Conservation (phyloP, 2,797 vertebrate species). For the Aldrovandia affinis region DNA sequence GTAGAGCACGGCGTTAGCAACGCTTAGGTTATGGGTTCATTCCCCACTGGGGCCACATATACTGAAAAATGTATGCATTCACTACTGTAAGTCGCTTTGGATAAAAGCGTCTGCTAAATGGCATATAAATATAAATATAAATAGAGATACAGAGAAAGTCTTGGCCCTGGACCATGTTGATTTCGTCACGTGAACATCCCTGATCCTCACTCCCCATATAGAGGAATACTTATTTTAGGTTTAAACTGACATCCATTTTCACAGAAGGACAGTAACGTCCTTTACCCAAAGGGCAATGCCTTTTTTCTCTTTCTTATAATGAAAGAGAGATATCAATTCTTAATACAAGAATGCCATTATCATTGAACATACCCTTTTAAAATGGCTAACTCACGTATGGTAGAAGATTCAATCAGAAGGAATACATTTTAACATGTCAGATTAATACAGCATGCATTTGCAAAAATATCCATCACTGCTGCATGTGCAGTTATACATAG, state of each 20-base stretch:
- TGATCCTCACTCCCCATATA: neutral
- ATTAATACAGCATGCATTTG: neutral
- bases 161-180: neutral
- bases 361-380: slow-evolving; percentile 9
- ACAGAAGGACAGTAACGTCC: neutral
- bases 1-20: no score
- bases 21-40: no score
- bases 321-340: neutral
- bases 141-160: neutral
- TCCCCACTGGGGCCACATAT: no score
- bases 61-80: no score
- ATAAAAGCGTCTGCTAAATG: no score
- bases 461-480: neutral
- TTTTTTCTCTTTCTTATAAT: neutral
- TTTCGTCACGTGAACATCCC: neutral
- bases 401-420: neutral
- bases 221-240: neutral
- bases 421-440: neutral
- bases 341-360: neutral
- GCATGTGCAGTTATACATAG: neutral
- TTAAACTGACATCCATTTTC: neutral
- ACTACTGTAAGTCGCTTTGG: no score
- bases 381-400: neutral
- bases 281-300: neutral
- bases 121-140: no score